Percentiles rank a stretch among this genome's conserved stretches.
These are phyloP conservation scores for Odontamblyopus lacepedii DNA, from an alignment of 2,797 vertebrate genomes.

Conservation along the genomic window DNA sequence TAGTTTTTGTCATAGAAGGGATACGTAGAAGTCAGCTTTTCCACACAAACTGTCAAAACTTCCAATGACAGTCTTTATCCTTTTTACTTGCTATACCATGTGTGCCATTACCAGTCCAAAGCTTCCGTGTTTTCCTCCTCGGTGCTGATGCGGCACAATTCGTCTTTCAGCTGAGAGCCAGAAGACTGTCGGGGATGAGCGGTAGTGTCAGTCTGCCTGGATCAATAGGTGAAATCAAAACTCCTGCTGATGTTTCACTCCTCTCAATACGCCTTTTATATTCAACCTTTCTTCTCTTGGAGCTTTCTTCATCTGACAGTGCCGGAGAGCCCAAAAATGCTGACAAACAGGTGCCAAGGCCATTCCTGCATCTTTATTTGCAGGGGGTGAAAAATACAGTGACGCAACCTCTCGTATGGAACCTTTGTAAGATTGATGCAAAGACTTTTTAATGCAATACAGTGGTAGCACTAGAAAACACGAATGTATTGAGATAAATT, in stretches of 20 bases:
- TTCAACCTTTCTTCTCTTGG: constrained; percentile 64
- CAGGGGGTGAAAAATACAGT: constrained; percentile 18
- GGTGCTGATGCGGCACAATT: constrained; percentile 63
- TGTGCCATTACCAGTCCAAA: constrained; percentile 49
- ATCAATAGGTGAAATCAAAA: constrained; percentile 78
- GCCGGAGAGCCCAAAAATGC: constrained; percentile 67
- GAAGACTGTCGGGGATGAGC: constrained; percentile 67
- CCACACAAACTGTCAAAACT: background rate
- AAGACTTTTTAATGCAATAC: constrained; percentile 11
- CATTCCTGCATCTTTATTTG: constrained; percentile 64
- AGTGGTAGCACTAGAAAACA: background rate
- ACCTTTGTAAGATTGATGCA: constrained; percentile 20
- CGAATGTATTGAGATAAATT: too few species aligned
- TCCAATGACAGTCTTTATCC: background rate
- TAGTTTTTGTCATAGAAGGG: background rate
- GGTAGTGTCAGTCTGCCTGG: constrained; percentile 71
- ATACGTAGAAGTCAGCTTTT: background rate
- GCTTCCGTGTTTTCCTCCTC: constrained; percentile 41
- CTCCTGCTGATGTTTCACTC: constrained; percentile 73
- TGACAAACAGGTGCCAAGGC: constrained; percentile 71
- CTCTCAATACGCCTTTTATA: constrained; percentile 59
- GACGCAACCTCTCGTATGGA: constrained; percentile 35
- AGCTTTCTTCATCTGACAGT: constrained; percentile 63
- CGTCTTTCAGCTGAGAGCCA: constrained; percentile 57
- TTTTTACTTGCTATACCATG: constrained; percentile 33